Base-by-base conservation (phyloP, 2,888 invertebrate species). In the Pterobdella sp. region DNA sequence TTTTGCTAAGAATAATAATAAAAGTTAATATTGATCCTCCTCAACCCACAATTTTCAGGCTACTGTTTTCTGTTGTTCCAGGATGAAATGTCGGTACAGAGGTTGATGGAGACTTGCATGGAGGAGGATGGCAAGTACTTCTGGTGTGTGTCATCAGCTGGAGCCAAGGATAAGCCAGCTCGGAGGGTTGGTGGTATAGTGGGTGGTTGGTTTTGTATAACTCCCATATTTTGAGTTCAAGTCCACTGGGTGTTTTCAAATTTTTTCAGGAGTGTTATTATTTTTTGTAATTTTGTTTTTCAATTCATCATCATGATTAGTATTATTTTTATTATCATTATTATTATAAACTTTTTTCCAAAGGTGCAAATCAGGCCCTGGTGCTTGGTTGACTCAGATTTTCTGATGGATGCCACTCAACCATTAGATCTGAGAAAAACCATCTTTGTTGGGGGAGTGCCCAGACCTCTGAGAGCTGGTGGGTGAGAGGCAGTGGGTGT, bases 141-240 rank as follows among this genome's bases (percentile, higher is more conserved):
- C 85, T 88, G 98, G 81, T 96, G 96, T 86, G 95, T 98, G 69
- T 96, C 96, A 36, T 96, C 95, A 78, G 96, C 97, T 64, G 98
- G 97, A 74, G 97, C 97, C 86, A 94, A 95, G 86, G 95, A 97
- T 86, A 98, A 98, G 87, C 96, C 97, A 18, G 97, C 86, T 80
- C 81, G 83, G 37, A 71, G 71, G 71, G 71, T 71, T 7, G 31
- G 71, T 10, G 52, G 14, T 49, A 49, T 14, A 14, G 14, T 49
- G n/a, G 52, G 3, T 65, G 65, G 65, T 65, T 10, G 65, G 65
- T 10, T n/a, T n/a, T n/a, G n/a, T n/a, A n/a, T n/a, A n/a, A n/a
- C n/a, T n/a, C n/a, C n/a, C n/a, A n/a, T n/a, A n/a, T n/a, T n/a
- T n/a, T n/a, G n/a, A n/a, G n/a, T n/a, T n/a, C n/a, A n/a, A n/a